A percentile compares a stretch with the other conserved stretches of the same genome.
Conservation (phyloP, 2,113 vertebrate genomes). For the Columbina picui region DNA sequence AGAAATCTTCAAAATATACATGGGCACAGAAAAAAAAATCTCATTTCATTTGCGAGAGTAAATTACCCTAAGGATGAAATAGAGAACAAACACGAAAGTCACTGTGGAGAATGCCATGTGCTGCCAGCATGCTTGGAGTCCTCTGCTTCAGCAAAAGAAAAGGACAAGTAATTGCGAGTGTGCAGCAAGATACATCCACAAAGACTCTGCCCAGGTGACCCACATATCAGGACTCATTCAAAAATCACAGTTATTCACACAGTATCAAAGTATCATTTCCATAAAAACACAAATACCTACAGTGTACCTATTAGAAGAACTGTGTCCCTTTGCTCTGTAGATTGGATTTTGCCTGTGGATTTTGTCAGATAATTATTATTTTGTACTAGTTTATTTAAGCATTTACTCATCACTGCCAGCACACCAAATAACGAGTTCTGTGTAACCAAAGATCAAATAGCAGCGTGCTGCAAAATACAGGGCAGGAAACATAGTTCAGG, state of each 20-base stretch:
- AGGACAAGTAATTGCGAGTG: not conserved
- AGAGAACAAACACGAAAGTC: not conserved
- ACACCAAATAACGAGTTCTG: not conserved
- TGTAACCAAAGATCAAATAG: not conserved
- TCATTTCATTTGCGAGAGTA: not conserved
- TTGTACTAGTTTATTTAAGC: not conserved
- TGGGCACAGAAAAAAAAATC: not conserved
- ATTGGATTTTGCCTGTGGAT: not conserved
- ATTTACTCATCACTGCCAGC: not conserved
- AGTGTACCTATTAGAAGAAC: not conserved
- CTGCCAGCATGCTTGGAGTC: not conserved
- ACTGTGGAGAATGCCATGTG: fast-evolving
- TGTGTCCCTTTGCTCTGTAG: not conserved
- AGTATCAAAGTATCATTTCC: not conserved
- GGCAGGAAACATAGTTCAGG: not conserved
- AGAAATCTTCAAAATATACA: not conserved
- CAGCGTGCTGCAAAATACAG: not conserved
- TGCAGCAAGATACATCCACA: not conserved
- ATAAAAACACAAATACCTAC: not conserved
- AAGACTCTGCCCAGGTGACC: not conserved
- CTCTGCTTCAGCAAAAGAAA: not conserved
- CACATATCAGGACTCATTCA: not conserved
- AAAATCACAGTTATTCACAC: not conserved
- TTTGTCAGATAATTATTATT: not conserved
- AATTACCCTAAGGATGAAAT: not conserved